phyloP scores from a whole-genome alignment of 1,140 invertebrate genomes.

The Periplaneta americana region DNA sequence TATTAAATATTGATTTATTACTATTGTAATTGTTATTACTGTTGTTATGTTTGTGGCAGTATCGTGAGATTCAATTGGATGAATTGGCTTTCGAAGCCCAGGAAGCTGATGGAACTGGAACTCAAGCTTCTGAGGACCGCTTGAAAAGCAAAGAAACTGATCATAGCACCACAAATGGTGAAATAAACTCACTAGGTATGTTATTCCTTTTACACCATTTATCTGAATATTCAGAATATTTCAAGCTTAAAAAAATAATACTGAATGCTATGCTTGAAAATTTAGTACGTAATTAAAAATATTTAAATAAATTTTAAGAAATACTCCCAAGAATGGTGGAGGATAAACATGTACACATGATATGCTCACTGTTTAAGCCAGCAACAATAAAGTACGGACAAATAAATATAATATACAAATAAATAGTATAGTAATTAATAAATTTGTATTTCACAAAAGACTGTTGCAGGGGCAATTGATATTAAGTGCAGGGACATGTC shows the following conservation, averaged over 20 bases:
- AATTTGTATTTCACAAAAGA: too few species aligned
- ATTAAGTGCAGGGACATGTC: too few species aligned
- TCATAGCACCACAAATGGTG: conserved; percentile 34
- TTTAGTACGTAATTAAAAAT: not conserved
- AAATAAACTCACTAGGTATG: conserved; percentile 25
- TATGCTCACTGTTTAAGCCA: too few species aligned
- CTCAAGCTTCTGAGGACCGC: conserved; percentile 38
- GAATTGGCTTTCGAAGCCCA: conserved; percentile 61
- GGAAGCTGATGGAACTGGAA: conserved; percentile 55
- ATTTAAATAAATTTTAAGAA: too few species aligned
- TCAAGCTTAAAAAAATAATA: not conserved
- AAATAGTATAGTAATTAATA: too few species aligned
- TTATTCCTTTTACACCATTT: not conserved
- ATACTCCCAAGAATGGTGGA: too few species aligned
- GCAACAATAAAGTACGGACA: too few species aligned
- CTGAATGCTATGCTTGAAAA: not conserved
- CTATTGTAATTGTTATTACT: too few species aligned
- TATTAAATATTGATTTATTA: too few species aligned
- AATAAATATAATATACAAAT: too few species aligned
- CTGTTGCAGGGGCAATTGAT: too few species aligned
- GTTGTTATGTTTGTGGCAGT: conserved; percentile 42
- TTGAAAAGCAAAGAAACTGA: conserved; percentile 26
- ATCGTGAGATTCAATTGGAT: conserved; percentile 69
- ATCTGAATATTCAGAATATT: not conserved
- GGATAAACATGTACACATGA: too few species aligned